These are phyloP conservation scores for Chelonia mydas DNA, from an alignment of 2,797 vertebrate genomes.

Conservation along the genomic window DNA sequence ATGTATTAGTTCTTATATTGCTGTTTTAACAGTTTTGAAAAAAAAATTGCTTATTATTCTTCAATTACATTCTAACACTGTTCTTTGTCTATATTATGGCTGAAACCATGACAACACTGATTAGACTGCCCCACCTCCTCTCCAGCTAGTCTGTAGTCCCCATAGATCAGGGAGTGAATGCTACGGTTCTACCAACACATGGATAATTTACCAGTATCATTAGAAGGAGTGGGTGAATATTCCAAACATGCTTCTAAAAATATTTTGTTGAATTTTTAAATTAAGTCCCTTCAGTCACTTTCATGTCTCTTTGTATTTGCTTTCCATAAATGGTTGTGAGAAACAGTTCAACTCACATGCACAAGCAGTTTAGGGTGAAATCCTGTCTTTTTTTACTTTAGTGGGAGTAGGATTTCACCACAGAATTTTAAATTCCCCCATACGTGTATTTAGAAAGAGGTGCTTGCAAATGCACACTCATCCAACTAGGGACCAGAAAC, in stretches of 20 bases:
- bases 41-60: background rate
- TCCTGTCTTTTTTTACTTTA: background rate
- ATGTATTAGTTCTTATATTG: background rate
- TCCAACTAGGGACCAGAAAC: background rate
- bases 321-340: background rate
- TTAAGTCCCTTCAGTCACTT: background rate
- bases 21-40: background rate
- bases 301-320: background rate
- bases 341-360: slow-evolving; percentile 21
- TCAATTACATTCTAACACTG: background rate
- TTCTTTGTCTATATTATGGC: background rate
- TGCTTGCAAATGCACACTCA: background rate
- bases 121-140: background rate
- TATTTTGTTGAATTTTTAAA: slow-evolving; percentile 22
- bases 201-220: background rate
- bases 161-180: background rate
- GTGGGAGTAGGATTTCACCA: background rate
- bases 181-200: background rate
- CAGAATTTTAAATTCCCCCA: background rate
- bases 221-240: background rate
- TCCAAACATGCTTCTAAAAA: background rate
- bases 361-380: background rate
- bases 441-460: background rate
- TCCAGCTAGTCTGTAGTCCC: background rate
- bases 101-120: background rate